These are phyloP conservation scores for Microcebus ravelobensis DNA, from an alignment of 2,113 vertebrate genomes.

Conservation along the genomic window DNA sequence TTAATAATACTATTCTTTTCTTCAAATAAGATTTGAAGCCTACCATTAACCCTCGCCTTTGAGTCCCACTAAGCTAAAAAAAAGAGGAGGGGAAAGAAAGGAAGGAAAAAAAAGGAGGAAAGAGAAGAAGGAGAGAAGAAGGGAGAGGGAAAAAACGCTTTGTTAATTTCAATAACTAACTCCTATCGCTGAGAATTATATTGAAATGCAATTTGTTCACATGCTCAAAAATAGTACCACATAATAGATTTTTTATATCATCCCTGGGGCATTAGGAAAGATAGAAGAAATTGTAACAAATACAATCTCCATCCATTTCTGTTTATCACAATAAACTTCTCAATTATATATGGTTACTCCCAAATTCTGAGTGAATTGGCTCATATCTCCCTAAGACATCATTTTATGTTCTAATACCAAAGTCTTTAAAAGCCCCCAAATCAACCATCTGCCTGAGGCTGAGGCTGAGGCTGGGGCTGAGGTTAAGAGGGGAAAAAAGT, in stretches of 20 bases:
- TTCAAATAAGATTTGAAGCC: not conserved
- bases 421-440: not conserved
- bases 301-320: conserved; percentile 12
- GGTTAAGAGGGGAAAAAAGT: not conserved
- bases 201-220: not conserved
- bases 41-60: not conserved
- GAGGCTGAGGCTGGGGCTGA: not conserved
- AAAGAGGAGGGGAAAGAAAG: not conserved
- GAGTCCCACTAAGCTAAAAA: not conserved
- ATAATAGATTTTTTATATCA: not conserved
- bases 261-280: not conserved
- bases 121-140: not conserved
- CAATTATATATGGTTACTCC: not conserved
- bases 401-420: not conserved
- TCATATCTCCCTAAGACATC: not conserved
- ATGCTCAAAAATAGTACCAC: not conserved
- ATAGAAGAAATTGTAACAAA: not conserved
- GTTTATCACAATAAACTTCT: not conserved
- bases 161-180: not conserved
- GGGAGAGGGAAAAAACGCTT: not conserved
- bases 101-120: too few species aligned
- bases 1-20: not conserved
- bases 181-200: not conserved
- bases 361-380: not conserved
- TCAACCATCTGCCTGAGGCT: not conserved